Evolutionary conservation across 2,888 invertebrate species (phyloP).

Genomic region (Ennomos quercinarius): DNA sequence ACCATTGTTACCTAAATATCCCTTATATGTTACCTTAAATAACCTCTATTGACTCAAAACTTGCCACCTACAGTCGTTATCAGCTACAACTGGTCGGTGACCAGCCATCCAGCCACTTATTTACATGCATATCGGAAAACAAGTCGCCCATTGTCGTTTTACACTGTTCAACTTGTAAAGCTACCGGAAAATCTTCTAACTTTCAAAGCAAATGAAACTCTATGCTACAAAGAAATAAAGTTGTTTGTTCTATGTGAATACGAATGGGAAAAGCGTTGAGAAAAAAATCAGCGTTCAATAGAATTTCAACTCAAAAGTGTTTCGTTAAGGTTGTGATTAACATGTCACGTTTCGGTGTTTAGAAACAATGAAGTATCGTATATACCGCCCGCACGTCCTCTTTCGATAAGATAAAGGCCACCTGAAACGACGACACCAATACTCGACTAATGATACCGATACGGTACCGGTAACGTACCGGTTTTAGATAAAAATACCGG

Average conservation of each 20-base stretch:
- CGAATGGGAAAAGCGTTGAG: conserved; percentile 55
- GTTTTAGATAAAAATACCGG: conserved; percentile 71
- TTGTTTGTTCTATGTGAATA: conserved; percentile 33
- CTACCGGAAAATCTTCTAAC: conserved; percentile 70
- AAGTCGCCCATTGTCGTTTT: conserved; percentile 78
- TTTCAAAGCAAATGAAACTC: conserved; percentile 48
- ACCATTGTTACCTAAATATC: conserved; percentile 15
- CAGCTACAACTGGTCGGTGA: conserved; percentile 70
- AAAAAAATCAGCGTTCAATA: conserved; percentile 46
- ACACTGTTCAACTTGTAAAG: conserved; percentile 67
- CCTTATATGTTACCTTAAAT: conserved; percentile 39
- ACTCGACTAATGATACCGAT: conserved; percentile 72
- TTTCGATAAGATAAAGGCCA: conserved; percentile 84
- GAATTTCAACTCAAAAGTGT: conserved; percentile 29
- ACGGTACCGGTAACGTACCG: conserved; percentile 64
- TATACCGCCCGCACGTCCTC: conserved; percentile 83
- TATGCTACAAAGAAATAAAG: conserved; percentile 28
- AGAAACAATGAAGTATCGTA: conserved; percentile 71
- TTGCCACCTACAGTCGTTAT: conserved; percentile 56
- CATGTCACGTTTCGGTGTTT: conserved; percentile 45
- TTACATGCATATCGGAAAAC: conserved; percentile 81
- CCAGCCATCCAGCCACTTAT: conserved; percentile 80
- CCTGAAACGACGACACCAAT: conserved; percentile 80
- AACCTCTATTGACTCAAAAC: conserved; percentile 36
- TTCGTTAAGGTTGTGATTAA: conserved; percentile 44